Evolutionary conservation across 2,888 invertebrate genomes (phyloP), one percentile per base, ranked within the genome.

Genomic region (Nemotelus nigrinus): DNA sequence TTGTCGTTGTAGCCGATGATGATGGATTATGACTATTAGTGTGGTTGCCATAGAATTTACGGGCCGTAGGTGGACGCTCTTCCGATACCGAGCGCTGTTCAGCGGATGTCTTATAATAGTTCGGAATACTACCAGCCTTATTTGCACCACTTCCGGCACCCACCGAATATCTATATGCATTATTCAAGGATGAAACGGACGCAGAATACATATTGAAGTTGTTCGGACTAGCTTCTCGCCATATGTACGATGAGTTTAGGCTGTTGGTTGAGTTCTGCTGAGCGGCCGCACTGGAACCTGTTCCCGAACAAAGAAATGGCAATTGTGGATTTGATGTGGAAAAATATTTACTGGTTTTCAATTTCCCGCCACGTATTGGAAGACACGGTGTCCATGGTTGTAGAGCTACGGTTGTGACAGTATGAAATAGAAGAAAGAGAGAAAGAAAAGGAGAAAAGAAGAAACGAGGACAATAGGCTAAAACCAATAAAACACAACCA

Each of bases 371-470:
- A 76, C 87, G 86, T 82, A 87, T 87, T 79, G 87, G 87, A 82
- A 87, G 83, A 81, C 87, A 87, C 78, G 87, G 87, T 75, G 87
- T 87, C 87, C 87, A 87, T 64, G 87, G 87, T 84, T 87, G 87
- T 81, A 87, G 84, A 78, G 86, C 87, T 87, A 83, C 48, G 83
- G 76, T 79, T 75, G 63, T 60, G 84, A 70, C 79, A 70, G 63
- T 74, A 60, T 60, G 74, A 74, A 74, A 82, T 78, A 82, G 82
- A 81, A 80, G 81, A 81, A 80, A 81, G 80, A 80, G 79, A 81
- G 80, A 81, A 80, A 80, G 79, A 79, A 80, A 79, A 81, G 81
- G 80, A 81, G 80, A 80, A 81, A 82, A 82, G 83, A 82, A 83
- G 55, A 65, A 48, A 60, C 58, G 58, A 72, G 58, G 58, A n/a